Evolutionary conservation across 23 tunicate genomes (phyloP).

Genomic region (Oikopleura vanhoeffeni): DNA sequence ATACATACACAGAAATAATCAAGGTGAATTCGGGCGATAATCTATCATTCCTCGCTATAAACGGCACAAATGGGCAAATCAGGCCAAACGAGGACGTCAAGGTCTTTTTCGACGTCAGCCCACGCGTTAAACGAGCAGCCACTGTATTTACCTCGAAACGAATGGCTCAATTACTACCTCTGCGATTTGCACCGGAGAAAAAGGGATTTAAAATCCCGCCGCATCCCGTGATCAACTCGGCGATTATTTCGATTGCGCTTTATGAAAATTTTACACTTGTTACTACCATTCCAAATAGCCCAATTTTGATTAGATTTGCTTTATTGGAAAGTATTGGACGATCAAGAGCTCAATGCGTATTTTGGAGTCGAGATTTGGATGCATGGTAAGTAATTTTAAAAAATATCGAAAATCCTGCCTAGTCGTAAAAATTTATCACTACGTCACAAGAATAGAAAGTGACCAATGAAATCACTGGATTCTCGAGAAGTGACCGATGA

Average conservation of each 20-base stretch:
- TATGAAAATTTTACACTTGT: not conserved
- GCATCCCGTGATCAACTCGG: conserved; percentile 12
- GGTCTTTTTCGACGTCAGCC: not conserved
- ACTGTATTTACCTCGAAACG: not conserved
- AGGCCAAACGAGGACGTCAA: not conserved
- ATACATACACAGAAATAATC: not conserved
- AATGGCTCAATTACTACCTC: not conserved
- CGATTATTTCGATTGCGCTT: conserved; percentile 12
- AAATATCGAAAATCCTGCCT: too few species aligned
- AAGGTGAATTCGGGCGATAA: not conserved
- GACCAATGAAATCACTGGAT: too few species aligned
- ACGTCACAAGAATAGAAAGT: too few species aligned
- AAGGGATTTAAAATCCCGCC: conserved; percentile 12
- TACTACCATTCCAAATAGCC: not conserved
- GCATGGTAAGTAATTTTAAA: too few species aligned
- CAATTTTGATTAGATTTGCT: not conserved
- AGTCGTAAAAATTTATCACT: too few species aligned
- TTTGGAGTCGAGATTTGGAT: not conserved
- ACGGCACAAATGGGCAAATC: not conserved
- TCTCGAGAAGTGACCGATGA: too few species aligned
- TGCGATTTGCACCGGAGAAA: not conserved
- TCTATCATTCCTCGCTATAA: not conserved
- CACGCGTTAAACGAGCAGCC: not conserved
- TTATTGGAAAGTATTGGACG: not conserved
- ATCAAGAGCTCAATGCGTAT: not conserved